These are phyloP conservation scores for Sebastes hopkinsi DNA, from an alignment of 2,797 vertebrate genomes.

Conservation along the genomic window DNA sequence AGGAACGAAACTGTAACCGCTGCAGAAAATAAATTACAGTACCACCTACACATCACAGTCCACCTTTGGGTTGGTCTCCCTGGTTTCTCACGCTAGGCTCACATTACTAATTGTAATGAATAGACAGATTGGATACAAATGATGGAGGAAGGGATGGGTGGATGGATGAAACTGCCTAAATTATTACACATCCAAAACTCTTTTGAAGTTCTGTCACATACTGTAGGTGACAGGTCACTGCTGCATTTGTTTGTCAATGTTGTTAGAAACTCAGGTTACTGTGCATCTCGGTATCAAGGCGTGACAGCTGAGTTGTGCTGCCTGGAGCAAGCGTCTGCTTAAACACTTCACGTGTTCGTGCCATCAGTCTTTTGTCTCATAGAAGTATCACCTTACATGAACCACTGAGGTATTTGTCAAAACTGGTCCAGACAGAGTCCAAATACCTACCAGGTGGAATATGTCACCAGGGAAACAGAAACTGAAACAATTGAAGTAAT, in stretches of 20 bases:
- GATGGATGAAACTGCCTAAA: background rate
- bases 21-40: conserved; percentile 28
- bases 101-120: background rate
- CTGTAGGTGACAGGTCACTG: background rate
- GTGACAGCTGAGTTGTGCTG: conserved; percentile 36
- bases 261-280: conserved; percentile 30
- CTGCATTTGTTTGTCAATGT: background rate
- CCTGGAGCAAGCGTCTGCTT: conserved; percentile 46
- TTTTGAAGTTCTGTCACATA: background rate
- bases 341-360: conserved; percentile 10
- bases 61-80: conserved; percentile 1
- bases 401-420: conserved; percentile 56
- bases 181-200: background rate
- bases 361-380: conserved; percentile 35
- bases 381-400: conserved; percentile 33
- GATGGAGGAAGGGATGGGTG: background rate
- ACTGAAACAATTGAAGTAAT: conserved; percentile 14
- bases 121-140: background rate
- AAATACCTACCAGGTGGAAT: conserved; percentile 32
- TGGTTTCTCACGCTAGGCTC: conserved; percentile 3
- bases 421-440: conserved; percentile 62
- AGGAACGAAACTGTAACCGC: conserved; percentile 3
- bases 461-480: conserved; percentile 40
- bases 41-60: background rate
- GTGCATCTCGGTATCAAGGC: conserved; percentile 57